Evolutionary conservation across 2,113 vertebrate species (phyloP), one percentile per base, ranked within the genome.

Genomic region (Arothron firmamentum): DNA sequence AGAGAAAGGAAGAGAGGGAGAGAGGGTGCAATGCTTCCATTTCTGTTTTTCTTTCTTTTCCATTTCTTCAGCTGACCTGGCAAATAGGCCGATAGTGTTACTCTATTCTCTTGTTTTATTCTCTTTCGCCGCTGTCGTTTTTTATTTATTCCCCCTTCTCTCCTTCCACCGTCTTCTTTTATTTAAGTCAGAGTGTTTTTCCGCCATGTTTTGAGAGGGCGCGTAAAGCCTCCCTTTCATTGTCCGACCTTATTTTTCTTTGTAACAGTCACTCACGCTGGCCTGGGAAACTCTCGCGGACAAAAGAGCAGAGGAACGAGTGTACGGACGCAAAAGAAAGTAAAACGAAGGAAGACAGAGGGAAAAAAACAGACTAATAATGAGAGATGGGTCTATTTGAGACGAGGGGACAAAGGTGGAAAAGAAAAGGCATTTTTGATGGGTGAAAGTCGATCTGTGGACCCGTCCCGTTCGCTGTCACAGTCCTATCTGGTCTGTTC

Each of bases 31-130:
- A 55, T 34, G 54, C 43, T 48, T 72, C 60, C 55, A 57, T 63
- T 71, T 61, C 65, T 61, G 45, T n/a, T 42, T 65, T 3, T 56
- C 72, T 63, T 63, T 72, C 28, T 42, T 65, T 5, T 56, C 72
- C 65, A 63, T 72, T 82, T 82, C 73, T 72, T 75, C 77, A 71
- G 74, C 77, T 85, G 83, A 87, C 81, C 81, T 77, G 78, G 67
- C 73, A 79, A 67, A 79, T 31, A 64, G 63, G 62, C 70, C 5
- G 77, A 77, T 79, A 82, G 83, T 81, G 83, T 87, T 84, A 69
- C 79, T 63, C 78, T 55, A 13, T 76, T 68, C 64, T 72, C 56
- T 54, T 25, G 4, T 67, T 72, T 74, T 56, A 62, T 64, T 79
- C 62, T 70, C 57, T 23, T 8, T 63, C 25, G n/a, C 28, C 11